Percentiles rank a stretch among this genome's conserved stretches.
Conservation (phyloP, 2,797 vertebrate genomes). For the Channallabes apus region DNA sequence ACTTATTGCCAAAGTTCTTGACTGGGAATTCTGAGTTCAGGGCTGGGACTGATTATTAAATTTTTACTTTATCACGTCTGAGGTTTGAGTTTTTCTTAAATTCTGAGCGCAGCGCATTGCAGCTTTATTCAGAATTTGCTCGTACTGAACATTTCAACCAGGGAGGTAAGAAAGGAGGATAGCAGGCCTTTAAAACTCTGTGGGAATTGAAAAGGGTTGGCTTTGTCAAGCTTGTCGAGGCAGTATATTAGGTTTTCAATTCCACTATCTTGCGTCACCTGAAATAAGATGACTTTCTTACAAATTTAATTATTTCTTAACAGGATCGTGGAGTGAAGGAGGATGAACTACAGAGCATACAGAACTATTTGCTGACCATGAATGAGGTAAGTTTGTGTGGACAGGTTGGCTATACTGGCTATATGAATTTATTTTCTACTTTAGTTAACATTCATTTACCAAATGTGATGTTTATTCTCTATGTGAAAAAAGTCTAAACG, state of each 20-base stretch:
- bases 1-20: not conserved
- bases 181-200: no score
- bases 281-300: not conserved
- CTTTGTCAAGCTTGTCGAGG: no score
- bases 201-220: no score
- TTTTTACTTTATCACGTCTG: not conserved
- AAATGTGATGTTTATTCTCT: not conserved
- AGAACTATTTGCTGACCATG: conserved; percentile 93
- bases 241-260: no score
- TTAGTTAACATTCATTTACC: not conserved
- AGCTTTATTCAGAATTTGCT: not conserved
- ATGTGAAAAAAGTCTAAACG: not conserved
- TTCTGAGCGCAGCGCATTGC: not conserved
- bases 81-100: not conserved
- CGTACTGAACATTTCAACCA: not conserved
- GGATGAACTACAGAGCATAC: conserved; percentile 93
- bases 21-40: not conserved
- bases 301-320: not conserved
- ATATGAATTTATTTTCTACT: no score
- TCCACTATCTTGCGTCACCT: not conserved
- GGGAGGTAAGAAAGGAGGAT: no score
- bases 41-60: not conserved
- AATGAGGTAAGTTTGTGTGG: conserved; percentile 79
- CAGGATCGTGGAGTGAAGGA: conserved; percentile 94
- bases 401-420: not conserved